phyloP scores from a whole-genome alignment of 1,140 invertebrate genomes.

The Tetraneura akinire region DNA sequence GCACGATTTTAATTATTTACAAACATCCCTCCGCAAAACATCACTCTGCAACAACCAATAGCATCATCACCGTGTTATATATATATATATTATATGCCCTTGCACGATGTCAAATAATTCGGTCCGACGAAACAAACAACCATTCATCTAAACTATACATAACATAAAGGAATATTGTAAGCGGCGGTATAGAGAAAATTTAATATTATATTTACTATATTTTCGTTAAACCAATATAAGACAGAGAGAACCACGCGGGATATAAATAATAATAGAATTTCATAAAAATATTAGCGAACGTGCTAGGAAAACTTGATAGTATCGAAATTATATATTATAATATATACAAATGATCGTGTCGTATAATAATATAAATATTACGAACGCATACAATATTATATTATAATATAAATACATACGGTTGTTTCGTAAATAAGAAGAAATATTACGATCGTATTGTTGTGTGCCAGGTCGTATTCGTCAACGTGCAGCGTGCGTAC shows the following conservation, averaged over 20 bases:
- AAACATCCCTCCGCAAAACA: slow-evolving; percentile 6
- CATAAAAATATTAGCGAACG: too few relatives aligned
- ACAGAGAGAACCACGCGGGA: too few relatives aligned
- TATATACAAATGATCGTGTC: not conserved
- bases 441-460: too few relatives aligned
- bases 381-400: not conserved
- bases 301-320: not conserved
- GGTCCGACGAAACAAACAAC: not conserved
- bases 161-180: too few relatives aligned
- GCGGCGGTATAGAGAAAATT: not conserved
- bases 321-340: not conserved
- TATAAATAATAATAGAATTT: too few relatives aligned
- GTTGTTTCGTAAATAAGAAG: too few relatives aligned
- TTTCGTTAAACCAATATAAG: not conserved
- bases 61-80: too few relatives aligned
- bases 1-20: slow-evolving; percentile 38
- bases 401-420: too few relatives aligned
- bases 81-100: too few relatives aligned
- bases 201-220: not conserved
- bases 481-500: not conserved
- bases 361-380: not conserved
- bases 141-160: not conserved
- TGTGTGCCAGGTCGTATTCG: not conserved
- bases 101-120: slow-evolving; percentile 2
- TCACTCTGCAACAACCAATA: not conserved